Conservation (phyloP, 2,797 vertebrate species). For the Catharus ustulatus region DNA sequence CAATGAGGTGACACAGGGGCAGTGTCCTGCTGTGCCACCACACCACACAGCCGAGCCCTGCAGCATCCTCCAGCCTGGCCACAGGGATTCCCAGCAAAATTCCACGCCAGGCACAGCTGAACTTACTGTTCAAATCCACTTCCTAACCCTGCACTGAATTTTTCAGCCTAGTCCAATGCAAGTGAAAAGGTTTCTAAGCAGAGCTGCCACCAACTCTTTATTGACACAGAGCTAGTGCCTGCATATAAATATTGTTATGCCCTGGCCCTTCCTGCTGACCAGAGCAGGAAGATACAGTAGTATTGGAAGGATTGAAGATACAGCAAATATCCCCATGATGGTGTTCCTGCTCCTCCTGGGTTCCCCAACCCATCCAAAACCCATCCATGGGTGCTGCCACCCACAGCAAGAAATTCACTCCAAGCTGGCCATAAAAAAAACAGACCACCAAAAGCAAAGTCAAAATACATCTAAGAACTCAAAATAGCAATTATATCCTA, state of each 20-base stretch:
- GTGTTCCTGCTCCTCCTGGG: not conserved
- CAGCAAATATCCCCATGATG: fast-evolving
- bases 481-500: not conserved
- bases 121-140: not conserved
- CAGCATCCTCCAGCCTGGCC: fast-evolving
- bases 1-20: fast-evolving
- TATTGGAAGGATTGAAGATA: no score
- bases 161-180: not conserved
- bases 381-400: not conserved
- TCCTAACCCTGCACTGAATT: not conserved
- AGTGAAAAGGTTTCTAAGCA: not conserved
- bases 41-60: fast-evolving
- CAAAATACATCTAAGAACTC: not conserved
- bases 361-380: not conserved
- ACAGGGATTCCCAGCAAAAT: fast-evolving
- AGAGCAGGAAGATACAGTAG: no score
- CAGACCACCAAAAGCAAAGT: not conserved
- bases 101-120: fast-evolving
- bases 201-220: not conserved
- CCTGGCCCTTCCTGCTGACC: no score
- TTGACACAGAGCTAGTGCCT: not conserved
- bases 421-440: not conserved
- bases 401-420: not conserved
- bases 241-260: no score
- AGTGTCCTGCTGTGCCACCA: not conserved